Conservation (phyloP, 2,113 vertebrate species). For the Aviceda subcristata region DNA sequence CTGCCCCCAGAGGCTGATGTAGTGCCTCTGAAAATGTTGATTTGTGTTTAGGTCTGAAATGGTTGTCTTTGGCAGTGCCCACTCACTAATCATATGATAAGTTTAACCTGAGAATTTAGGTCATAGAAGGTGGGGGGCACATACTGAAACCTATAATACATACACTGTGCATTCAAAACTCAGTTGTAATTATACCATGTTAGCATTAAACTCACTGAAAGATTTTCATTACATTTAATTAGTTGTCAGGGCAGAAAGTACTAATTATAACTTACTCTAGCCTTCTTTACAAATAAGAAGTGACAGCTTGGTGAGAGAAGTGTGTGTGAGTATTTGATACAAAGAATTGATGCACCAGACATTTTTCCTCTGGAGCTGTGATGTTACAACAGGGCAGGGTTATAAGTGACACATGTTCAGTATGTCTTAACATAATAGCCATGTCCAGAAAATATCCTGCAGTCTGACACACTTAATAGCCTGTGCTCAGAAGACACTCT, state of each 20-base stretch:
- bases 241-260: conserved; percentile 62
- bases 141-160: conserved; percentile 1
- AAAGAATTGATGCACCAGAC: background rate
- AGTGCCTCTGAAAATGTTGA: background rate
- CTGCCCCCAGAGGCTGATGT: background rate
- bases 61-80: background rate
- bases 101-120: conserved; percentile 20
- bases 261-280: conserved; percentile 62
- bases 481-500: background rate
- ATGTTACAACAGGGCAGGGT: conserved; percentile 37
- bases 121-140: background rate
- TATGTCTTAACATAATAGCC: conserved; percentile 37
- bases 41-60: background rate
- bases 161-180: conserved; percentile 44
- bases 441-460: conserved; percentile 34
- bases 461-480: conserved; percentile 1
- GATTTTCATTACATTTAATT: conserved; percentile 67
- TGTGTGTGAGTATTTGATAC: background rate
- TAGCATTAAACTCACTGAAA: conserved; percentile 63
- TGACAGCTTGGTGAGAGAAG: conserved; percentile 43
- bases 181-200: conserved; percentile 57
- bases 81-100: background rate
- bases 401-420: conserved; percentile 24
- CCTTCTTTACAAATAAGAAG: conserved; percentile 61
- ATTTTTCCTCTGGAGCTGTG: conserved; percentile 6